Evolutionary conservation across 2,888 invertebrate species (phyloP), one percentile per base, ranked within the genome.

Genomic region (Ryuthela nishihirai): DNA sequence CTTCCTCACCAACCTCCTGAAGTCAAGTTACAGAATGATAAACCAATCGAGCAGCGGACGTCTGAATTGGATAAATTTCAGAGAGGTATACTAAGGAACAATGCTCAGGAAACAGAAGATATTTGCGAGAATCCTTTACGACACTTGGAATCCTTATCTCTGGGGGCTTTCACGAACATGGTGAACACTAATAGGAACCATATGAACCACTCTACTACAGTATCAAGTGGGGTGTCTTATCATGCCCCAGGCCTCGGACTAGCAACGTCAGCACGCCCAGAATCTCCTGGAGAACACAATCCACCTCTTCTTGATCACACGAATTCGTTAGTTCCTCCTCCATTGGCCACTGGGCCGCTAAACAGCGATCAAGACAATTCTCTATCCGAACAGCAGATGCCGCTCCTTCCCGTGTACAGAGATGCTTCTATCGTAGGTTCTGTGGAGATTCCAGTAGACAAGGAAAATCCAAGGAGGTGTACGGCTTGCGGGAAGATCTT

Each of bases 401-500:
- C 54, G 18, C 44, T 58, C 35, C 45, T 81, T 32, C 65, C 68
- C 18, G 64, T 67, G 1, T 69, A 64, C 42, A 65, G 69, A 26
- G 69, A 70, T 49, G 64, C 69, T 9, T 64, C 67, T n/a, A 49
- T 64, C 48, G 53, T 64, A 12, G 65, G 65, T 15, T 49, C 65
- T 15, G 43, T 72, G 36, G 91, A 93, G 70, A 87, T 93, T 49
- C 93, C 94, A 29, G 82, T 92, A 55, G 92, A 94, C 72, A 87
- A 87, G 71, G 92, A 93, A 67, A 92, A 94, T 74, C 93, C 94
- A 0, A 80, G 88, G 29, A 84, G 87, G 68, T 97, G 95, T 75
- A 85, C 88, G 2, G 88, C 89, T 29, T 97, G 97, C 74, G 90
- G 89, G 5, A 92, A 93, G 76, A 82, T 88, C 70, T 95, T 94